These are phyloP conservation scores for Athalia circularis DNA, from an alignment of 2,888 invertebrate genomes.

Conservation along the genomic window DNA sequence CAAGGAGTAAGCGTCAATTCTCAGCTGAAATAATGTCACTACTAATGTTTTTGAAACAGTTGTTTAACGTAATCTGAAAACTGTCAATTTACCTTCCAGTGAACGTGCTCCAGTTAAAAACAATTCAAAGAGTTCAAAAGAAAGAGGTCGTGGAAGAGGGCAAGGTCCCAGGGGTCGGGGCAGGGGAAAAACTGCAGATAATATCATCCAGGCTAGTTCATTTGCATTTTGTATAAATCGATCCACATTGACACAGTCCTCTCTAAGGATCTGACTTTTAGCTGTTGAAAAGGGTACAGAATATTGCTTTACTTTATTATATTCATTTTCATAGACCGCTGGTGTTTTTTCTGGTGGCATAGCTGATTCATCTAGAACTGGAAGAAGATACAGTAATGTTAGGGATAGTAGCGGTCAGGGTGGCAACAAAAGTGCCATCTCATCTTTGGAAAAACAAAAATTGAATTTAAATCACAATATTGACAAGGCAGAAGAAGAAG, in stretches of 20 bases:
- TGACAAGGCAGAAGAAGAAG: slow-evolving; percentile 68
- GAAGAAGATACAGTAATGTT: slow-evolving; percentile 51
- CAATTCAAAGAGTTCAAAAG: slow-evolving; percentile 50
- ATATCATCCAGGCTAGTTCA: slow-evolving; percentile 62
- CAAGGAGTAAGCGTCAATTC: slow-evolving; percentile 64
- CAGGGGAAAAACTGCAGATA: slow-evolving; percentile 57
- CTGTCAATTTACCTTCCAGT: slow-evolving; percentile 1
- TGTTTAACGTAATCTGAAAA: neutral
- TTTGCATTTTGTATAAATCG: neutral
- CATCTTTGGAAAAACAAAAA: slow-evolving; percentile 63
- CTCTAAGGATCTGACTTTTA: slow-evolving; percentile 27
- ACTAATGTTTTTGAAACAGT: neutral
- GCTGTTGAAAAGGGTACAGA: neutral
- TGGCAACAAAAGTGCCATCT: slow-evolving; percentile 51
- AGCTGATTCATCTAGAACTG: slow-evolving; percentile 52
- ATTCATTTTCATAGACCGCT: slow-evolving; percentile 59
- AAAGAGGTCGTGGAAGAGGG: slow-evolving; percentile 53
- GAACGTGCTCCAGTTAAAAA: slow-evolving; percentile 51
- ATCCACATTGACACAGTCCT: slow-evolving; percentile 13
- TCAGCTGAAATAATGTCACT: neutral
- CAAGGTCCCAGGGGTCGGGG: slow-evolving; percentile 60
- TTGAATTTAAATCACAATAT: slow-evolving; percentile 63
- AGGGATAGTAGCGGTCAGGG: slow-evolving; percentile 49
- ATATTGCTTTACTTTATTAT: slow-evolving; percentile 39
- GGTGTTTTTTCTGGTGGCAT: slow-evolving; percentile 71